Evolutionary conservation across 2,888 invertebrate genomes (phyloP).

Genomic region (Petrophora chlorosata): DNA sequence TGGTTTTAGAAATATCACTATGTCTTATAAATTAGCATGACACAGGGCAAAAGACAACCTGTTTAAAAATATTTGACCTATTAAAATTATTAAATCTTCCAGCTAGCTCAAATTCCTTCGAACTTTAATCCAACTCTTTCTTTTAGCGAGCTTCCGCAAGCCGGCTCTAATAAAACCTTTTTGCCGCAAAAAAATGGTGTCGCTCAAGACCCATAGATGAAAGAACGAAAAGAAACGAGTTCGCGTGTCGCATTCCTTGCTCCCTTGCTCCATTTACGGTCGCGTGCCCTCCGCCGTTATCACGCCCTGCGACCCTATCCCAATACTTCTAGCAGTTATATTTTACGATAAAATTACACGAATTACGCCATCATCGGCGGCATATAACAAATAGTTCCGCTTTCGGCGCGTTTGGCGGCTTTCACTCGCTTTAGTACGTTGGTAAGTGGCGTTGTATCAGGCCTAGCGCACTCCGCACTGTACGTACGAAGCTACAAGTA

Average conservation of each 20-base stretch:
- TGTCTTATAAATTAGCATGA: no score
- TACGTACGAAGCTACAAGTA: no score
- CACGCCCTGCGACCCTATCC: conserved; percentile 61
- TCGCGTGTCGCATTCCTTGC: conserved; percentile 42
- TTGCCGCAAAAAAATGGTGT: conserved; percentile 24
- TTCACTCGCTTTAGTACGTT: no score
- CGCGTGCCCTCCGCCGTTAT: conserved; percentile 56
- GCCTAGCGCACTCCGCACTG: no score
- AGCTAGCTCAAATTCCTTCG: no score
- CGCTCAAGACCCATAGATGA: conserved; percentile 28
- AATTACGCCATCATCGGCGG: conserved; percentile 54
- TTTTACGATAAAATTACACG: conserved; percentile 65
- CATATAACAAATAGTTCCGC: conserved; percentile 42
- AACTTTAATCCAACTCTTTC: no score
- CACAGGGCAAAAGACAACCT: no score
- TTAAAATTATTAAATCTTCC: no score
- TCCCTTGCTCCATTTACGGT: conserved; percentile 43
- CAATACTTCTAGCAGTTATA: conserved; percentile 48
- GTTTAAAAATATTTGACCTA: no score
- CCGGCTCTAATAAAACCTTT: conserved; percentile 18
- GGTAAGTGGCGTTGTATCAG: no score
- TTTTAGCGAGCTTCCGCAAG: conserved; percentile 6
- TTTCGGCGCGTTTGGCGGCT: no score
- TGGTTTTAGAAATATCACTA: no score
- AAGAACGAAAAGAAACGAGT: conserved; percentile 24